A percentile compares a stretch with the other conserved stretches of the same genome.
Conservation (phyloP, 2,888 invertebrate genomes). For the Drosophila pseudotalamancana region DNA sequence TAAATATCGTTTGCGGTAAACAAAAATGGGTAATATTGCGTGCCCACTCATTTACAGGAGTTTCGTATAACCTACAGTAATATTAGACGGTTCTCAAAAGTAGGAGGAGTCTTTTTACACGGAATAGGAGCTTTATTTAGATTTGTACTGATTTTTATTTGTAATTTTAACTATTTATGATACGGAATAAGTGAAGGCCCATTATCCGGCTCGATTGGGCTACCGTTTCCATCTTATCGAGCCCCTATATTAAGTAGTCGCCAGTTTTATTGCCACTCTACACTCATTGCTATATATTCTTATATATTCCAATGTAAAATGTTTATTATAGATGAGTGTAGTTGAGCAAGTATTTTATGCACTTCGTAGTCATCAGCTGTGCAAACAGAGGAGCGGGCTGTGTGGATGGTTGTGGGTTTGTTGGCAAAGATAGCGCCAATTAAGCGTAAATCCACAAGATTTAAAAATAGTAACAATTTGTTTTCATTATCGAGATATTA, state of each 20-base stretch:
- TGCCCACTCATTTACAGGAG: slow-evolving; percentile 11
- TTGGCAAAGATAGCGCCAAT: slow-evolving; percentile 32
- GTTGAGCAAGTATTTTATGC: slow-evolving; percentile 10
- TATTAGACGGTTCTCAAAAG: no score
- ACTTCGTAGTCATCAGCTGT: slow-evolving; percentile 36
- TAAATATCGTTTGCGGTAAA: slow-evolving; percentile 48
- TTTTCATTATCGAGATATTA: slow-evolving; percentile 55
- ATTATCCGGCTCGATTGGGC: slow-evolving; percentile 22
- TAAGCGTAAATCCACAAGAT: slow-evolving; percentile 32
- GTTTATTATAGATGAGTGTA: slow-evolving; percentile 5
- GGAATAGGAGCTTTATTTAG: no score
- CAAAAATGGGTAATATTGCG: slow-evolving; percentile 28
- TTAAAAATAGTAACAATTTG: slow-evolving; percentile 74
- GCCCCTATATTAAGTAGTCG: slow-evolving; percentile 34
- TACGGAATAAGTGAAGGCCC: slow-evolving; percentile 19
- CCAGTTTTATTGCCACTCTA: slow-evolving; percentile 25
- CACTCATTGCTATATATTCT: neutral
- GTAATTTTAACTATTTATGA: slow-evolving; percentile 36
- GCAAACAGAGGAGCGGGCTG: slow-evolving; percentile 16
- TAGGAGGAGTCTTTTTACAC: neutral
- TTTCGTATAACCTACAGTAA: slow-evolving; percentile 16
- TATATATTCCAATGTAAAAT: neutral
- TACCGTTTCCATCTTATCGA: slow-evolving; percentile 30
- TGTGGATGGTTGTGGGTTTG: neutral
- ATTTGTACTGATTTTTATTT: neutral